Evolutionary conservation across 2,888 invertebrate genomes (phyloP), one percentile per base, ranked within the genome.

Genomic region (Brachylomia viminalis): DNA sequence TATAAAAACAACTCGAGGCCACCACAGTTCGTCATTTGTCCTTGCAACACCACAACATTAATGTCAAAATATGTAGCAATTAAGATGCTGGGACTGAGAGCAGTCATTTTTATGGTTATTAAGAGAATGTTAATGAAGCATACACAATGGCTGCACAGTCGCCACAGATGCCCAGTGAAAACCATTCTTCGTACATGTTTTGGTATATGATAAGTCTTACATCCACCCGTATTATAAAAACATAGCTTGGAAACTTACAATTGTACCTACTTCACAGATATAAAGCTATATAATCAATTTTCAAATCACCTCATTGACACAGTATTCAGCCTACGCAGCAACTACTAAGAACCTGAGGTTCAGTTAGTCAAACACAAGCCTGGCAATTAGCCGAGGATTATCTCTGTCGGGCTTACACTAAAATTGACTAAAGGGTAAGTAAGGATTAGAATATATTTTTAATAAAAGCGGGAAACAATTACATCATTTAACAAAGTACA

Each of bases 71-170:
- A 80, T 75, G 61, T 66, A 62, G 74, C 61, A 78, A 86, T 87
- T 68, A 75, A 75, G 71, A 82, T 70, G 27, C 45, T 30, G 80
- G 27, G 83, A 87, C 82, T 86, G 79, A 77, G 83, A 80, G 62
- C 87, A 78, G 23, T 13, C 58, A 76, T 80, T 61, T 45, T 80
- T 38, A 74, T 75, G 71, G 49, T 52, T 58, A 73, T 30, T 15
- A 38, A 27, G 78, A 73, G 77, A 75, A 83, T 87, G 23, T 87
- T 87, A 86, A 86, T 76, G 66, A 79, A 75, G 71, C 56, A 62
- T 67, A 72, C 75, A 62, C 78, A 72, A 66, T 84, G 69, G 30
- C 5, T 45, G 75, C 30, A 13, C 7, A 27, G 49, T 49, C 47
- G 30, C 81, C 71, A 73, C 77, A 72, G 79, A 78, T 80, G 58